Evolutionary conservation across 2,888 invertebrate species (phyloP), one percentile per base, ranked within the genome.

Genomic region (Anthrax anthrax): DNA sequence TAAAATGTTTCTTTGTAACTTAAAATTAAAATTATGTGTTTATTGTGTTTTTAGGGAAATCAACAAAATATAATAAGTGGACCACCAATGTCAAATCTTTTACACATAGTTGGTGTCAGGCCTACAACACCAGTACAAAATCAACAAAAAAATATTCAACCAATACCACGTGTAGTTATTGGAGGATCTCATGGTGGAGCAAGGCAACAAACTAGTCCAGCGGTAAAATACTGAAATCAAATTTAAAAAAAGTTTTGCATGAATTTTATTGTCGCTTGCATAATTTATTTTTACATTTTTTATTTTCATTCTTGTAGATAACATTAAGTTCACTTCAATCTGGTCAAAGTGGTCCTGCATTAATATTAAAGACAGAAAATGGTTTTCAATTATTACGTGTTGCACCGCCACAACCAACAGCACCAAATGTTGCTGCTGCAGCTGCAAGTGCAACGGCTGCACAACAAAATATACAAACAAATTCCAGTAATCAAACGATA

Each of bases 351-450:
- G 82, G 83, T 52, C 87, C 91, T 67, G 77, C 78, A 70, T 77
- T 95, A 68, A 78, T 95, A 65, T 77, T 95, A 69, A 94, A 92
- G 77, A 95, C 94, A 64, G 95, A 95, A 74, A 92, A 88, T 75
- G 95, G 95, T 63, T 88, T 86, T 71, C 92, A 95, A 71, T 75
- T 95, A 67, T 74, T 95, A 64, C 80, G 91, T 67, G 86, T 90
- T 59, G 87, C 87, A 55, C 85, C 87, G 56, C 81, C 87, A 53
- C n/a, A n/a, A n/a, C 79, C 86, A 49, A 69, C 77, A 50, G 73
- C 78, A 56, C 60, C 60, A 39, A 59, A 63, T 12, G 59, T 61
- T 54, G 64, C 63, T 57, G 32, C 34, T 9, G 32, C 34, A 16
- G 2, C 29, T 32, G 29, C 4, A 41, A 36, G 83, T 39, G 66